Conservation (phyloP, 2,888 invertebrate species). For the Hanleya hanleyi region DNA sequence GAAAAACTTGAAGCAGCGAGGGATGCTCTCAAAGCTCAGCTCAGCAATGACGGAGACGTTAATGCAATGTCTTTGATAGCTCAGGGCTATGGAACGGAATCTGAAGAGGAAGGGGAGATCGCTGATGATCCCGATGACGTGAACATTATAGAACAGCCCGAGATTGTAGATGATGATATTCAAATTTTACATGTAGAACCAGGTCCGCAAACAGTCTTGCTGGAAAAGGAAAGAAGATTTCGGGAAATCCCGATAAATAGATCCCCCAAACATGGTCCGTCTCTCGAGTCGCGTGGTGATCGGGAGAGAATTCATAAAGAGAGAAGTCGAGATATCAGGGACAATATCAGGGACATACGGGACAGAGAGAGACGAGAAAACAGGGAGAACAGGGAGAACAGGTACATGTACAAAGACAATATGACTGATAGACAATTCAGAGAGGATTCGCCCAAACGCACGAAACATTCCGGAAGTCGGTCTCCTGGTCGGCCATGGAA, state of each 20-base stretch:
- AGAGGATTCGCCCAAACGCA: background rate
- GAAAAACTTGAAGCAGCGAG: constrained; percentile 71
- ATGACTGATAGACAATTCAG: background rate
- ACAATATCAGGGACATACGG: constrained; percentile 22
- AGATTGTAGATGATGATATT: constrained; percentile 26
- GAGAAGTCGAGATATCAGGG: background rate
- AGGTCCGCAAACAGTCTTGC: background rate
- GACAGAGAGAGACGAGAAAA: constrained; percentile 20
- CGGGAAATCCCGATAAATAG: background rate
- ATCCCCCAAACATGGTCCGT: background rate
- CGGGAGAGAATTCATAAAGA: constrained; percentile 1
- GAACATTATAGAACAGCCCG: constrained; percentile 2
- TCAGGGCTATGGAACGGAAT: constrained; percentile 61
- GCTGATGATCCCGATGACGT: constrained; percentile 24
- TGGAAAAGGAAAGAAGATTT: background rate
- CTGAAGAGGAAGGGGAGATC: constrained; percentile 65
- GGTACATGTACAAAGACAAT: background rate
- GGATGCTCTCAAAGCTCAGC: constrained; percentile 68
- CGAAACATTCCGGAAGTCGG: background rate
- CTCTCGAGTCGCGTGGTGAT: background rate
- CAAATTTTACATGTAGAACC: constrained; percentile 23
- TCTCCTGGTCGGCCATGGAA: background rate
- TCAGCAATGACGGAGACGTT: constrained; percentile 50
- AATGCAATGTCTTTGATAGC: constrained; percentile 63
- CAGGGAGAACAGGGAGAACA: background rate